Evolutionary conservation across 2,797 vertebrate genomes (phyloP), one percentile per base, ranked within the genome.

Genomic region (Cossypha polioptera): DNA sequence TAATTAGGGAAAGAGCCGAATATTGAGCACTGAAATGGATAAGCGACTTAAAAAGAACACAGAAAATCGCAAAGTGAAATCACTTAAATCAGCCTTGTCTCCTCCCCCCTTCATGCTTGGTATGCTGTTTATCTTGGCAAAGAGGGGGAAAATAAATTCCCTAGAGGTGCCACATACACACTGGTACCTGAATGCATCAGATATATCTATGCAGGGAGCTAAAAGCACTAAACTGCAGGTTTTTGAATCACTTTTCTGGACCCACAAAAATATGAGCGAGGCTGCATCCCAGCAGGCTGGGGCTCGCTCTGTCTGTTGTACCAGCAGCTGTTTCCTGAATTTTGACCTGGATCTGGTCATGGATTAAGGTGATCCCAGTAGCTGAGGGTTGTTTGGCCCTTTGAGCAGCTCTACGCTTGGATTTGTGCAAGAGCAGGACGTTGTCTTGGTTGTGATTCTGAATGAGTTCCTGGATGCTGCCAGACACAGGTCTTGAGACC

Each of bases 11-110:
- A 95, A 96, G 88, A 96, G 90, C 75, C 7, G 95, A 96, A 96
- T 95, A 96, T 97, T 97, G 94, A 96, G 94, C 86, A 96, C 90
- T 94, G 94, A 96, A 97, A 96, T 96, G 95, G 94, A 96, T 96
- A 97, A 97, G 96, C 69, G 62, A 97, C 96, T 97, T 96, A 96
- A 96, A 96, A 96, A 96, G 88, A 95, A 94, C 94, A 96, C 69
- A 90, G 91, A 91, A 95, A 97, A 95, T 96, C 94, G 86, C 92
- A 71, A 94, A 90, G 69, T 96, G 92, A 96, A 95, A 97, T 95
- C 91, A 94, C 92, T 94, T 95, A 91, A 94, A 97, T 97, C 96
- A 95, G 78, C 86, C 87, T 81, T 83, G 54, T 92, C 77, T 91
- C 97, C 91, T 90, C 90, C 87, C 51, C 53, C 47, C 74, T 86